Evolutionary conservation across 2,888 invertebrate species (phyloP), one percentile per base, ranked within the genome.

Genomic region (Eupsilia transversa): DNA sequence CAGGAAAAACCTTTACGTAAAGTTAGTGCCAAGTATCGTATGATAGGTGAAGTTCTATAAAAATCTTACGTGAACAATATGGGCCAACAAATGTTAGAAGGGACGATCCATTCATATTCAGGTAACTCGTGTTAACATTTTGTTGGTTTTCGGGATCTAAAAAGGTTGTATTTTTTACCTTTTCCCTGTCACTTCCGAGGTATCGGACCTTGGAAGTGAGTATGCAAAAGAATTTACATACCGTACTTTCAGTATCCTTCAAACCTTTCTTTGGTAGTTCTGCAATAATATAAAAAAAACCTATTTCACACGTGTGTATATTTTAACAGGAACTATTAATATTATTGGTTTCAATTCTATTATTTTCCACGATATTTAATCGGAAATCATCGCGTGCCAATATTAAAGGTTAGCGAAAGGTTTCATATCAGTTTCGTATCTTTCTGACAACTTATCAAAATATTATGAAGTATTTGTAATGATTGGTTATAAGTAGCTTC

Each of bases 321-420:
- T 4, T 54, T 27, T 54, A 6, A 12, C 27, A 14, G 27, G 1
- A 54, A n/a, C n/a, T 46, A 20, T 6, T 46, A 0, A 46, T 46
- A 46, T 5, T 46, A 23, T n/a, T 33, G 9, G 23, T 30, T 74
- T 35, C 1, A 14, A 23, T 57, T 17, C 12, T 3, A 12, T 49
- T 17, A 9, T 3, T 17, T 30, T 59, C 5, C 5, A 59, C 35
- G 46, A 5, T 35, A 33, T 38, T 56, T 0, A 9, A 33, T 65
- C 1, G 56, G 69, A 78, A 59, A 61, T 3, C 38, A 82, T 82
- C 65, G 80, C 80, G 78, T 82, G 83, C 33, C 0, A n/a, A 2
- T 30, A 66, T 5, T 35, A 41, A 66, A 71, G 63, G 71, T 27
- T 27, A 60, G 3, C 38, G 0, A 82, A 80, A 82, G 65, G 79